Base-by-base conservation (phyloP, 92 coral and sea anemone species). In the Montipora capitata region DNA sequence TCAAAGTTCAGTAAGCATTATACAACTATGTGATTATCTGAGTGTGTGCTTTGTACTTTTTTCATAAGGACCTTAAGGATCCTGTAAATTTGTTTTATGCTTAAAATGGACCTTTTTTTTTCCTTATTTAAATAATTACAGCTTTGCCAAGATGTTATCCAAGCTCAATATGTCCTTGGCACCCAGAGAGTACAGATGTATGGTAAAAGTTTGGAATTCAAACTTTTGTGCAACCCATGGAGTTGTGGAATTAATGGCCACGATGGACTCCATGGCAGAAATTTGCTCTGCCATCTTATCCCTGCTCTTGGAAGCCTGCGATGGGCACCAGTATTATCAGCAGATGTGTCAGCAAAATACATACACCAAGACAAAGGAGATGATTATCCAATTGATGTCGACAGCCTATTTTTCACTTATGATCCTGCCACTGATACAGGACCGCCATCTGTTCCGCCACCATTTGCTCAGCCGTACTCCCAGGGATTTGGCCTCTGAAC, bases 271-370 rank as follows among this genome's bases (percentile, higher is more conserved):
- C 93, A 90, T n/a, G 93, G 69, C 61, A 78, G 90, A 78, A 78
- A 82, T 45, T 18, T 90, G 70, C 14, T 90, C 11, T 85, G 85
- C 40, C 93, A 90, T 41, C 61, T 90, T 52, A 61, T 90, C 42
- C 48, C 42, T 72, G 90, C 93, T 40, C 88, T 90, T 40, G 81
- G 70, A 42, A 17, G 93, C 76, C 81, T 65, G 4, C 51, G 54
- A 35, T 90, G 93, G 93, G 64, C 6, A 3, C 67, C 68, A 1
- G 71, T 85, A 61, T 79, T 57, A 18, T 57, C 87, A 2, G 91
- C 88, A 17, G 96, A 94, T 68, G 85, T 94, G 9, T 94, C 96
- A 4, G 95, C 93, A 17, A 94, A 88, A 68, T 94, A 81, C 68
- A 66, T 90, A 0, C 84, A 87, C 59, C 89, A 68, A 58, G 84